phyloP scores from a whole-genome alignment of 2,797 vertebrate species.

The Sternotherus odoratus region DNA sequence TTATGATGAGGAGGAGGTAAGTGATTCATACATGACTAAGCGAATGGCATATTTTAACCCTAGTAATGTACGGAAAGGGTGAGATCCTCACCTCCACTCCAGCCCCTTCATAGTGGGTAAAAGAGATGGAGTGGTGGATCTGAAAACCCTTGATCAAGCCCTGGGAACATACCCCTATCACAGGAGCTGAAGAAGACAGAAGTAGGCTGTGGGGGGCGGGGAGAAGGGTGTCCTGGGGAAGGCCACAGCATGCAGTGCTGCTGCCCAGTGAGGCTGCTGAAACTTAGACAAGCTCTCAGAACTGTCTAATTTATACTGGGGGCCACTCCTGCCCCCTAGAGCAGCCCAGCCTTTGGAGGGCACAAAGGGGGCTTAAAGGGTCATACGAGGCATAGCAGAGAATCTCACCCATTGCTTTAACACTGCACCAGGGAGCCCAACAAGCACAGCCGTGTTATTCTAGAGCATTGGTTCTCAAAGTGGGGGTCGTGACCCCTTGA shows the following conservation, averaged over 20 bases:
- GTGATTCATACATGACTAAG: not conserved
- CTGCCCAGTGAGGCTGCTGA: not conserved
- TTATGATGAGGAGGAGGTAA: constrained; percentile 68
- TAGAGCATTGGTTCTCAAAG: too few relatives aligned
- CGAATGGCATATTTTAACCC: not conserved
- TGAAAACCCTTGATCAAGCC: not conserved
- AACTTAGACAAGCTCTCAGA: not conserved
- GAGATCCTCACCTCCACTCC: not conserved
- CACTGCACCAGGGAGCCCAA: not conserved
- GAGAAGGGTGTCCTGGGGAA: not conserved
- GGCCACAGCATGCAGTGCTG: not conserved
- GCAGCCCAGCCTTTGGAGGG: not conserved
- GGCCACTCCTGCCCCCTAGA: not conserved
- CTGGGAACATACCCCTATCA: not conserved
- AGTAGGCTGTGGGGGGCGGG: not conserved
- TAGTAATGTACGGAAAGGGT: accelerated
- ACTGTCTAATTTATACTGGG: not conserved
- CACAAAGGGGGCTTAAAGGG: not conserved
- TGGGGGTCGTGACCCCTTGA: too few relatives aligned
- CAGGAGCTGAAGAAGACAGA: not conserved
- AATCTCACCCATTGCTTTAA: not conserved
- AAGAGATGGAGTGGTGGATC: not conserved
- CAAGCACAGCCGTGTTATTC: not conserved
- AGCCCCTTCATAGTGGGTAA: not conserved
- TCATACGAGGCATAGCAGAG: not conserved